These are phyloP conservation scores for Ptychadena robeensis DNA, from an alignment of 2,797 vertebrate genomes.

Conservation along the genomic window DNA sequence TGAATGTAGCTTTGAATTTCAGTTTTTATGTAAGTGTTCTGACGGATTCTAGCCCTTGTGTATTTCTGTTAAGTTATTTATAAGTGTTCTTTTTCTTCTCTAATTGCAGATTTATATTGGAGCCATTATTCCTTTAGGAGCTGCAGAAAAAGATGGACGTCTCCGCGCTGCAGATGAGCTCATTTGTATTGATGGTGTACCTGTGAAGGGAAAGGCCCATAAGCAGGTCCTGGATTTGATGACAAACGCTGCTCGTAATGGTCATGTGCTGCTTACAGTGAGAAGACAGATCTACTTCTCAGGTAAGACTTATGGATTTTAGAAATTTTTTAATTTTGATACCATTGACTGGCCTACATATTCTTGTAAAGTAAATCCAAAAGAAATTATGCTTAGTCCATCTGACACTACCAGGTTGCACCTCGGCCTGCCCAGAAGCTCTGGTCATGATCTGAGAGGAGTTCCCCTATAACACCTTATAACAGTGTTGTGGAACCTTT, in stretches of 20 bases:
- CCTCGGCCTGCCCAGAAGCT: too few species aligned
- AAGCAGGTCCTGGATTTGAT: conserved; percentile 97
- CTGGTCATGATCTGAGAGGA: too few species aligned
- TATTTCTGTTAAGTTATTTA: not conserved
- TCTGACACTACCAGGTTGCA: too few species aligned
- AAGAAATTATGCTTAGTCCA: too few species aligned
- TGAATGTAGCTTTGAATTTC: too few species aligned
- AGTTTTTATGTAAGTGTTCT: too few species aligned
- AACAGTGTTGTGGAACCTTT: too few species aligned
- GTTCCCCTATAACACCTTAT: too few species aligned
- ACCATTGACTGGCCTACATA: too few species aligned
- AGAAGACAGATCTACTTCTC: conserved; percentile 84
- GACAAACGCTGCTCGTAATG: conserved; percentile 95
- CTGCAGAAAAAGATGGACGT: conserved; percentile 93
- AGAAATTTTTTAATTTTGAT: too few species aligned
- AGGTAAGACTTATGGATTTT: conserved; percentile 77
- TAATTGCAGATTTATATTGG: conserved; percentile 91
- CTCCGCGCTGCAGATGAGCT: conserved; percentile 94
- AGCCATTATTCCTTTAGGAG: conserved; percentile 93
- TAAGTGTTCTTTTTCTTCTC: conserved; percentile 27
- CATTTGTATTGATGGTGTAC: conserved; percentile 91
- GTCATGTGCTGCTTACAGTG: conserved; percentile 93
- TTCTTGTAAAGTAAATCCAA: too few species aligned
- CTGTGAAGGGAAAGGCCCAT: conserved; percentile 94
- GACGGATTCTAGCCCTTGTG: too few species aligned